phyloP scores from a whole-genome alignment of 2,888 invertebrate genomes.

The Salticus scenicus region DNA sequence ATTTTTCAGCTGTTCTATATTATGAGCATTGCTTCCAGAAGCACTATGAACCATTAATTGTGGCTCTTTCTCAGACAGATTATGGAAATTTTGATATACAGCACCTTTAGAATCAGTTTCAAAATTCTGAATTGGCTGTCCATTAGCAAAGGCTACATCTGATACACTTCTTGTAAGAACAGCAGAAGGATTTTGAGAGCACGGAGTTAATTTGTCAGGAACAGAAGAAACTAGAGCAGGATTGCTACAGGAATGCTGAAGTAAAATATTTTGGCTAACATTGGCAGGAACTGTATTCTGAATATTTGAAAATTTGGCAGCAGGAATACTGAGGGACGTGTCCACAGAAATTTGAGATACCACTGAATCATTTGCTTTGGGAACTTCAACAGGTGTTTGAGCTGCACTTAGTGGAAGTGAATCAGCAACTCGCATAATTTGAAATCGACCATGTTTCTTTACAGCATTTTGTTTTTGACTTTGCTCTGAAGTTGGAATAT shows the following conservation, averaged over 20 bases:
- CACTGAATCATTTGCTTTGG: not conserved
- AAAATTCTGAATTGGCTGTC: not conserved
- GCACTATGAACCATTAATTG: not conserved
- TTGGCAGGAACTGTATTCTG: slow-evolving; percentile 22
- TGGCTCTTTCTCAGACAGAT: not conserved
- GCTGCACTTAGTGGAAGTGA: slow-evolving; percentile 19
- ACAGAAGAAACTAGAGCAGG: slow-evolving; percentile 37
- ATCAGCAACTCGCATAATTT: slow-evolving; percentile 62
- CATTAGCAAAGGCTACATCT: slow-evolving; percentile 29
- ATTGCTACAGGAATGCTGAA: slow-evolving; percentile 49
- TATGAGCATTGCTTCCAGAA: not conserved
- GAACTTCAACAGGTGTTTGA: not conserved
- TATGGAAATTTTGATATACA: not conserved
- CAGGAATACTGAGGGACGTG: not conserved
- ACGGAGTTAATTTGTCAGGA: not conserved
- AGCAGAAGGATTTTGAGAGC: not conserved
- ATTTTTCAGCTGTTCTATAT: not conserved
- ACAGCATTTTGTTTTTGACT: not conserved
- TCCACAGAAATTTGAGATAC: not conserved
- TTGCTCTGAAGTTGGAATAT: not conserved
- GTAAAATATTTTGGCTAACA: slow-evolving; percentile 11
- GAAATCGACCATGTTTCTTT: slow-evolving; percentile 67
- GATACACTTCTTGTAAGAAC: slow-evolving; percentile 35
- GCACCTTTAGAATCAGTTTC: not conserved
- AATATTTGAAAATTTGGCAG: not conserved